A percentile compares a stretch with the other conserved stretches of the same genome.
These are phyloP conservation scores for Leptinotarsa rubiginosa DNA, from an alignment of 2,888 invertebrate genomes.

Conservation along the genomic window DNA sequence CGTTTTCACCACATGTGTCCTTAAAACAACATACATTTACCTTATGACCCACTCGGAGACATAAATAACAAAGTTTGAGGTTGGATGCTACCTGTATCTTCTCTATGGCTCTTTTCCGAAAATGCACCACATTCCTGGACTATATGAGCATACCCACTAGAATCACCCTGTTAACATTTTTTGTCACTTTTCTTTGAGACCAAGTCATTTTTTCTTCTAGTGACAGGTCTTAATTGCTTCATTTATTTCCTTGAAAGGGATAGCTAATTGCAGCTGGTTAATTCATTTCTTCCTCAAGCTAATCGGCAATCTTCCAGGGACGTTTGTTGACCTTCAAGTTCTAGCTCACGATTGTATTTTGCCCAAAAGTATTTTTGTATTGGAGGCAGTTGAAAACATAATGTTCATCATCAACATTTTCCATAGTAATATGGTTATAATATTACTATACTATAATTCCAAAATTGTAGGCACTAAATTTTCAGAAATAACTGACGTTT, in stretches of 20 bases:
- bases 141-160: neutral
- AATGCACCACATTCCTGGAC: neutral
- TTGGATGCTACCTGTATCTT: too few species aligned
- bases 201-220: conserved; percentile 15
- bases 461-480: too few species aligned
- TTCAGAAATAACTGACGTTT: too few species aligned
- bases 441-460: too few species aligned
- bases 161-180: neutral
- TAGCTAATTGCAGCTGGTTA: conserved; percentile 13
- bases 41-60: too few species aligned
- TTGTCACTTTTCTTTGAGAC: neutral
- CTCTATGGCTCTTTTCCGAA: too few species aligned
- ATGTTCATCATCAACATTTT: conserved; percentile 15
- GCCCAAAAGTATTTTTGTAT: conserved; percentile 19
- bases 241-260: conserved; percentile 19
- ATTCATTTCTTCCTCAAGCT: neutral
- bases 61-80: too few species aligned
- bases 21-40: too few species aligned
- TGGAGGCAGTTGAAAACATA: conserved; percentile 6
- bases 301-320: conserved; percentile 4
- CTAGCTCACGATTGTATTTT: neutral
- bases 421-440: conserved; percentile 20
- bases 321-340: neutral
- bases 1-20: too few species aligned
- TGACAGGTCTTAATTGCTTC: neutral